A percentile compares a stretch with the other conserved stretches of the same genome.
phyloP scores from a whole-genome alignment of 2,113 vertebrate species.

The Microtus oregoni region DNA sequence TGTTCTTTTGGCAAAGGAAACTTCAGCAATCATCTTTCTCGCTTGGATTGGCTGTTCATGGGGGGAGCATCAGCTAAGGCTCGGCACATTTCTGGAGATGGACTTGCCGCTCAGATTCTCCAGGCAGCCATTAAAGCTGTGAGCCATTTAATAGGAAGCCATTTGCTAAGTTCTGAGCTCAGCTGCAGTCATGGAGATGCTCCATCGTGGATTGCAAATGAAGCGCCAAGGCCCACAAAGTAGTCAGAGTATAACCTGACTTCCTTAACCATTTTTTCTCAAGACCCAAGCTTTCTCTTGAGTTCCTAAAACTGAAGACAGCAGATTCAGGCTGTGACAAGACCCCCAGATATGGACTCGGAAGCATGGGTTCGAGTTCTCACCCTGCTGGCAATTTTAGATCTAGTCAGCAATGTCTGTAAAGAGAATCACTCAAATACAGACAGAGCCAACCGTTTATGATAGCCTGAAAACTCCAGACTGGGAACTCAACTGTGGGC shows the following conservation, averaged over 20 bases:
- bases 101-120: constrained; percentile 25
- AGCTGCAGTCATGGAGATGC: not conserved
- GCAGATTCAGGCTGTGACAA: not conserved
- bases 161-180: constrained; percentile 19
- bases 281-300: constrained; percentile 32
- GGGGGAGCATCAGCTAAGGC: not conserved
- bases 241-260: not conserved
- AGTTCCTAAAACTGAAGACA: not conserved
- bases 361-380: not conserved
- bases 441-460: not conserved
- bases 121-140: constrained; percentile 5
- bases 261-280: constrained; percentile 2
- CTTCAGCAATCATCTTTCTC: constrained; percentile 15
- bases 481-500: not conserved
- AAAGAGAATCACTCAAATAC: not conserved
- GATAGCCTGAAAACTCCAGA: not conserved
- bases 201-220: constrained; percentile 10
- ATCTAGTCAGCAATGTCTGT: not conserved
- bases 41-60: not conserved
- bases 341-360: not conserved
- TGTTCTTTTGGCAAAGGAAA: constrained; percentile 29
- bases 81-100: not conserved
- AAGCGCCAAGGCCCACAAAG: constrained; percentile 14
- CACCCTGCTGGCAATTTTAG: not conserved
- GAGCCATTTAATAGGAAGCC: constrained; percentile 5